A percentile compares a stretch with the other conserved stretches of the same genome.
Conservation (phyloP, 2,113 vertebrate species). For the Cinclus cinclus region DNA sequence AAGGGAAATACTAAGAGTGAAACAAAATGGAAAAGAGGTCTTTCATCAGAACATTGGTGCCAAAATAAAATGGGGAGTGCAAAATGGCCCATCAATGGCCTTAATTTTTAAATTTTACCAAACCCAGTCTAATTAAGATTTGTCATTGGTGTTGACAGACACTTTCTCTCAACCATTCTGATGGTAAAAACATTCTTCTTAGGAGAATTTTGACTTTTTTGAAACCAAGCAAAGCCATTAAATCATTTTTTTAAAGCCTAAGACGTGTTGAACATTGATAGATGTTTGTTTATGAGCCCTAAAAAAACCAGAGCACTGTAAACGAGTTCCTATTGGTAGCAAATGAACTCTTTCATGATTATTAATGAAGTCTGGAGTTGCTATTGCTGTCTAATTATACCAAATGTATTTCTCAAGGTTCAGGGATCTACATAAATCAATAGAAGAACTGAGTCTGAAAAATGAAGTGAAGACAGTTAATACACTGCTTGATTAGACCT, state of each 20-base stretch:
- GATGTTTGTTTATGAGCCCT: background rate
- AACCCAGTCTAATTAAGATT: background rate
- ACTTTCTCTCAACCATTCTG: background rate
- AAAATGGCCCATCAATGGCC: background rate
- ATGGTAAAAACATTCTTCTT: background rate
- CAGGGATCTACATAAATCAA: conserved; percentile 31
- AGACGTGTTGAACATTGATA: background rate
- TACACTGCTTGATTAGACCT: background rate
- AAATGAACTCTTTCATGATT: background rate
- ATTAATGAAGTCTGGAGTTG: conserved; percentile 12
- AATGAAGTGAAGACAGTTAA: conserved; percentile 37
- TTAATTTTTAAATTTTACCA: background rate
- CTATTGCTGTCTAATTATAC: conserved; percentile 28
- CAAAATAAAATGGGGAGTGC: background rate
- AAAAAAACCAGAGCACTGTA: background rate
- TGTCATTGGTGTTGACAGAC: background rate
- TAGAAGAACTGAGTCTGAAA: conserved; percentile 17
- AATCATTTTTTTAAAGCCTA: background rate
- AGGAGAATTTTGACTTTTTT: background rate
- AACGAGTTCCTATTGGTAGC: background rate
- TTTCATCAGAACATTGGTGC: background rate
- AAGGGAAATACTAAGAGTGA: background rate
- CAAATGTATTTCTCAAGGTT: conserved; percentile 22
- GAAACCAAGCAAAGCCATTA: background rate
- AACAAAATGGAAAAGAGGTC: background rate